Conservation (phyloP, 2,888 invertebrate genomes). For the Leptinotarsa tumamoca region DNA sequence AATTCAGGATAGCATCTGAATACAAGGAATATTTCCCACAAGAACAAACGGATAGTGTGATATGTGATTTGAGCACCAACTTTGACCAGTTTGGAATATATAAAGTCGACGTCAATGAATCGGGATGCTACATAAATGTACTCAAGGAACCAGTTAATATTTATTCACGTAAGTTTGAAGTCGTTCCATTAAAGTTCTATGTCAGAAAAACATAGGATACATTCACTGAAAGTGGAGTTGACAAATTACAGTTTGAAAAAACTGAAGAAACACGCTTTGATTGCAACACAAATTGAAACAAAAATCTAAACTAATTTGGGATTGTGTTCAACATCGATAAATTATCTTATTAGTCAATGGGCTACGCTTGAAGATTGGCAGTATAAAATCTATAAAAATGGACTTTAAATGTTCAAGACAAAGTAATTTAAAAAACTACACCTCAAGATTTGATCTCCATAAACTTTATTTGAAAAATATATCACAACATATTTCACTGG, state of each 20-base stretch:
- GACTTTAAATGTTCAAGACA: too few relatives aligned
- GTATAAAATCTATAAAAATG: too few relatives aligned
- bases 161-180: constrained; percentile 51
- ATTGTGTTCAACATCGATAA: too few relatives aligned
- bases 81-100: constrained; percentile 57
- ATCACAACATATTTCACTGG: too few relatives aligned
- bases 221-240: not conserved
- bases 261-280: too few relatives aligned
- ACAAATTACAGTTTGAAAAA: not conserved
- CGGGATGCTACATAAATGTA: constrained; percentile 45
- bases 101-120: constrained; percentile 46
- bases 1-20: constrained; percentile 46
- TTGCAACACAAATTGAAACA: too few relatives aligned
- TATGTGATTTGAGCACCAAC: constrained; percentile 49
- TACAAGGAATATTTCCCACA: constrained; percentile 48
- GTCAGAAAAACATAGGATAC: not conserved
- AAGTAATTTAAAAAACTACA: too few relatives aligned
- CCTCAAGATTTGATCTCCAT: too few relatives aligned
- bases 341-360: too few relatives aligned
- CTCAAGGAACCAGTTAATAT: constrained; percentile 54
- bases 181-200: not conserved
- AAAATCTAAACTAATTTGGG: too few relatives aligned
- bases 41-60: constrained; percentile 41
- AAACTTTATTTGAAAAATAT: too few relatives aligned
- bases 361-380: too few relatives aligned